Conservation (phyloP, 2,888 invertebrate species). For the Gortyna flavago region DNA sequence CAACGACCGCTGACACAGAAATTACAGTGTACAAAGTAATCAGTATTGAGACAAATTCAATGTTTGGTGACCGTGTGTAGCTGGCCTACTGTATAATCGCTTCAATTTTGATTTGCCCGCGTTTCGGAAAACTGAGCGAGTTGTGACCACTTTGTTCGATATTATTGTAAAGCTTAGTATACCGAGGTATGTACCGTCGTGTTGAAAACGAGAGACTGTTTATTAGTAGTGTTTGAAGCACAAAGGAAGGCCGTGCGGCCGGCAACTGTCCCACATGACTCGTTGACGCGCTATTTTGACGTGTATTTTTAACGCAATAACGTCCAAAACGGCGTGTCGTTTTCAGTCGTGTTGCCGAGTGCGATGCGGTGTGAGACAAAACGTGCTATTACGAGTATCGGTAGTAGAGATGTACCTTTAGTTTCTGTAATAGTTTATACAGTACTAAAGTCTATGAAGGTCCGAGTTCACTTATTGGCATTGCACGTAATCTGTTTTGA, state of each 20-base stretch:
- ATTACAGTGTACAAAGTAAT: constrained; percentile 63
- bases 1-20: constrained; percentile 49
- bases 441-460: constrained; percentile 56
- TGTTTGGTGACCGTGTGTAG: constrained; percentile 70
- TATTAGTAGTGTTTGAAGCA: constrained; percentile 77
- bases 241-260: constrained; percentile 69
- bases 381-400: constrained; percentile 62
- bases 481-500: constrained; percentile 46
- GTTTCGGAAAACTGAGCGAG: constrained; percentile 47
- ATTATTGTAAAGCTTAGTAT: constrained; percentile 69
- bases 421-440: constrained; percentile 64
- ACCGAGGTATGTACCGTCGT: constrained; percentile 68
- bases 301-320: constrained; percentile 65
- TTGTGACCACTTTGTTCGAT: constrained; percentile 63
- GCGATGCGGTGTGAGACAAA: constrained; percentile 54
- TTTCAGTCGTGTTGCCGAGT: constrained; percentile 50
- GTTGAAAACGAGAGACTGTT: constrained; percentile 79
- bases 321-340: constrained; percentile 62
- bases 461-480: constrained; percentile 51
- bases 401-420: constrained; percentile 59
- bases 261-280: constrained; percentile 49
- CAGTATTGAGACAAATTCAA: constrained; percentile 69
- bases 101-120: constrained; percentile 62
- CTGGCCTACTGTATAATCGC: constrained; percentile 75
- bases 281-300: constrained; percentile 60